Conservation (phyloP, 2,113 vertebrate species). For the Gobius niger region DNA sequence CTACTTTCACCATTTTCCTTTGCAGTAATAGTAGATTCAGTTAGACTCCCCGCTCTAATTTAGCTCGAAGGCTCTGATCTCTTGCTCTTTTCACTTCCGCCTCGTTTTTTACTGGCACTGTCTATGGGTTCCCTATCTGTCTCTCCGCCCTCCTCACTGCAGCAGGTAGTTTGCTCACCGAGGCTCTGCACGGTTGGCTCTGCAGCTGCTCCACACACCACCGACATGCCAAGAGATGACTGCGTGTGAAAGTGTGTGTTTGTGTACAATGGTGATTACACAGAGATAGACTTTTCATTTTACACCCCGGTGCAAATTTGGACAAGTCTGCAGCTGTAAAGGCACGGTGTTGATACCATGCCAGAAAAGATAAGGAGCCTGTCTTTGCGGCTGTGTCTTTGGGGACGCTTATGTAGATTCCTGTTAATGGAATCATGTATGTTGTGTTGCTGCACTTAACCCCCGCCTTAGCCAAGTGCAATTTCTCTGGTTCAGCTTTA, state of each 20-base stretch:
- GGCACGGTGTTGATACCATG: background rate
- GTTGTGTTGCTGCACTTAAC: background rate
- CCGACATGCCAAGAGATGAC: slow-evolving; percentile 32
- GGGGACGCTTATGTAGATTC: slow-evolving; percentile 16
- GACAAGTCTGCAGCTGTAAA: slow-evolving; percentile 6
- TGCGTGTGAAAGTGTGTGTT: slow-evolving; percentile 7
- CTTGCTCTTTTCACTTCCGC: background rate
- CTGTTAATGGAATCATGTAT: slow-evolving; percentile 44
- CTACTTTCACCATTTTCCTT: no score
- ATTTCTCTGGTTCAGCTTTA: no score
- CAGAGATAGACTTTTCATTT: slow-evolving; percentile 44
- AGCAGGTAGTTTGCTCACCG: slow-evolving; percentile 54
- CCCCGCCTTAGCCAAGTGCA: no score
- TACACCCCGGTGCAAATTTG: slow-evolving; percentile 16
- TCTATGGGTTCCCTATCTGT: background rate
- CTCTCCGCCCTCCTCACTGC: slow-evolving; percentile 14
- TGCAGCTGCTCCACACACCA: slow-evolving; percentile 53
- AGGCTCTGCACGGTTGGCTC: slow-evolving; percentile 41
- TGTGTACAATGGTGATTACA: slow-evolving; percentile 34
- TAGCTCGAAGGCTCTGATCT: background rate
- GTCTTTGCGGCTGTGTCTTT: slow-evolving; percentile 11
- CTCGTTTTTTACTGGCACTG: background rate
- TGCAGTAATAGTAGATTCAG: no score
- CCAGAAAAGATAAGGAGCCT: background rate
- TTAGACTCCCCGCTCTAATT: no score